These are phyloP conservation scores for Furcifer pardalis DNA, from an alignment of 2,797 vertebrate species.

Conservation along the genomic window DNA sequence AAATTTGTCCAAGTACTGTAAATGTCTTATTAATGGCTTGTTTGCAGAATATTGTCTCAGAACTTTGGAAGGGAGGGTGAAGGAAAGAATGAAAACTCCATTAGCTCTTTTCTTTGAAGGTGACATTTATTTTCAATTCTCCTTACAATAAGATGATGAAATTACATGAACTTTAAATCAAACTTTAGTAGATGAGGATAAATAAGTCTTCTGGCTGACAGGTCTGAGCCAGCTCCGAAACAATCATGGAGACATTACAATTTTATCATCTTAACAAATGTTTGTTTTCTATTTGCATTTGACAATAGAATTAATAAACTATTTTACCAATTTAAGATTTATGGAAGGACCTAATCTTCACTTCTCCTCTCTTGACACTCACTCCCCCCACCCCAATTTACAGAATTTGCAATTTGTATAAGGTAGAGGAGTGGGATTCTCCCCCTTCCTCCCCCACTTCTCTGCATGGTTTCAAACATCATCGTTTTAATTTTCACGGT, in stretches of 20 bases:
- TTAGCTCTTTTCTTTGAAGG: slow-evolving; percentile 45
- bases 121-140: slow-evolving; percentile 66
- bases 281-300: slow-evolving; percentile 72
- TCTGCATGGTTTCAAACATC: slow-evolving; percentile 48
- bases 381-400: slow-evolving; percentile 41
- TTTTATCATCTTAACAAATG: slow-evolving; percentile 65
- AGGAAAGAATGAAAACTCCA: slow-evolving; percentile 36
- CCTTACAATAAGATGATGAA: slow-evolving; percentile 48
- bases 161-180: slow-evolving; percentile 64
- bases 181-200: slow-evolving; percentile 46
- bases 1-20: background rate
- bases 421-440: slow-evolving; percentile 44
- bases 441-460: too few relatives aligned
- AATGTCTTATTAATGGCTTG: slow-evolving; percentile 11
- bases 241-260: background rate
- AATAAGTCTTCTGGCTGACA: slow-evolving; percentile 35
- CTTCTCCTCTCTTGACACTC: background rate
- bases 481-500: slow-evolving; percentile 57
- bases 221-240: slow-evolving; percentile 6
- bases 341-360: slow-evolving; percentile 40
- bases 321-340: slow-evolving; percentile 58
- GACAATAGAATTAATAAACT: slow-evolving; percentile 70
- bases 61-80: slow-evolving; percentile 37
- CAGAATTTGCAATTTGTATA: slow-evolving; percentile 54
- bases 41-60: slow-evolving; percentile 18